phyloP scores from a whole-genome alignment of 2,113 vertebrate genomes.

The Laterallus jamaicensis region DNA sequence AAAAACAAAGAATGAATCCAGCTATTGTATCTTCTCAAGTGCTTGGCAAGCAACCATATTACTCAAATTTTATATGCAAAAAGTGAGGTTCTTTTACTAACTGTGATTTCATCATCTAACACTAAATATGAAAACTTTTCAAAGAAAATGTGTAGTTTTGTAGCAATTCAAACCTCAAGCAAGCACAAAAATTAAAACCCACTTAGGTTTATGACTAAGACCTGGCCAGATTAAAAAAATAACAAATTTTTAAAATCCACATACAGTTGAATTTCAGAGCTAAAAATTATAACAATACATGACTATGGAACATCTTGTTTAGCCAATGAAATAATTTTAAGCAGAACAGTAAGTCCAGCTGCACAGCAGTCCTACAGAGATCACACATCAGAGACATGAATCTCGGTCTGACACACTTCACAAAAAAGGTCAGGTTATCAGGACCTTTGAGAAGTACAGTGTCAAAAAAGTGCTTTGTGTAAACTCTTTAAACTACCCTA shows the following conservation, averaged over 20 bases:
- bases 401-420: background rate
- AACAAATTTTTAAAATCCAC: background rate
- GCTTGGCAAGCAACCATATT: background rate
- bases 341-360: background rate
- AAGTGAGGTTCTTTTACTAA: background rate
- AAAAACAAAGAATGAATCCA: background rate
- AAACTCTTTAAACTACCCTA: background rate
- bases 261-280: background rate
- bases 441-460: background rate
- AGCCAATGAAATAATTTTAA: background rate
- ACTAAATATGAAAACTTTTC: background rate
- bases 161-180: background rate
- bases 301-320: background rate
- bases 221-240: background rate
- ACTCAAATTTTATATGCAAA: background rate
- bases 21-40: background rate
- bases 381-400: background rate
- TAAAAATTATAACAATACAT: rapidly evolving
- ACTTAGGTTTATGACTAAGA: background rate
- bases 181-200: background rate
- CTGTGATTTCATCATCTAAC: background rate
- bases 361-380: background rate
- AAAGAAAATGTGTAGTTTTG: background rate
- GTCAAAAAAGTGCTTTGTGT: background rate
- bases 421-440: background rate